Evolutionary conservation across 2,113 vertebrate species (phyloP).

Genomic region (Pristiophorus japonicus): DNA sequence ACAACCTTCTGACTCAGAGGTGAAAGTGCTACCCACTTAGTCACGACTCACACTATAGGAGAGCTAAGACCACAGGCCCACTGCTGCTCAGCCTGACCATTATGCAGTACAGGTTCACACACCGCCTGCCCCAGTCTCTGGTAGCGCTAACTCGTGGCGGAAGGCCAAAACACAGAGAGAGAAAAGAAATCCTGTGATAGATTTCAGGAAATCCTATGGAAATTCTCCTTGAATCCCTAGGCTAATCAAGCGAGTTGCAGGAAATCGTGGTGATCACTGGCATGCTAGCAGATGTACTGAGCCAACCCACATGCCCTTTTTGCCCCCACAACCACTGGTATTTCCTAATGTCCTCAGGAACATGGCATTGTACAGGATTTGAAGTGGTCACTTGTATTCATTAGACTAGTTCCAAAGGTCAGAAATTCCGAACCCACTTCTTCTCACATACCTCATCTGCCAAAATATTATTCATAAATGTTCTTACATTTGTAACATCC

Average conservation of each 20-base stretch:
- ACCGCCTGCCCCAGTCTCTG: not conserved
- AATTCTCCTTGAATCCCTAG: not conserved
- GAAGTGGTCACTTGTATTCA: not conserved
- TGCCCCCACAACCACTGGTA: not conserved
- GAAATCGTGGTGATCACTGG: not conserved
- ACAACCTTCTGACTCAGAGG: not conserved
- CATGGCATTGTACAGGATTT: not conserved
- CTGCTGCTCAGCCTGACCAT: not conserved
- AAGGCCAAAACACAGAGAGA: not conserved
- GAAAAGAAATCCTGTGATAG: not conserved
- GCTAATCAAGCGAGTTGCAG: not conserved
- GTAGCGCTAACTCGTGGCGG: not conserved
- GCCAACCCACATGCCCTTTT: not conserved
- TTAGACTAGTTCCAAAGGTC: not conserved
- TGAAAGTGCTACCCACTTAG: not conserved
- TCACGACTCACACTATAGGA: too few relatives aligned
- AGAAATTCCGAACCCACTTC: not conserved
- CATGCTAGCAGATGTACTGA: not conserved
- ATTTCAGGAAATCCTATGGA: constrained; percentile 19
- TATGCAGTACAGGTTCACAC: not conserved
- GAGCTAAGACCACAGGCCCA: not conserved
- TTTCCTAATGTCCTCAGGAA: not conserved
- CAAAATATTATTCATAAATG: not conserved
- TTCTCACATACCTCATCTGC: not conserved
- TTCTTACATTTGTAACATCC: not conserved